A percentile compares a stretch with the other conserved stretches of the same genome.
phyloP scores from a whole-genome alignment of 2,113 vertebrate genomes.

The Eulemur macaco region DNA sequence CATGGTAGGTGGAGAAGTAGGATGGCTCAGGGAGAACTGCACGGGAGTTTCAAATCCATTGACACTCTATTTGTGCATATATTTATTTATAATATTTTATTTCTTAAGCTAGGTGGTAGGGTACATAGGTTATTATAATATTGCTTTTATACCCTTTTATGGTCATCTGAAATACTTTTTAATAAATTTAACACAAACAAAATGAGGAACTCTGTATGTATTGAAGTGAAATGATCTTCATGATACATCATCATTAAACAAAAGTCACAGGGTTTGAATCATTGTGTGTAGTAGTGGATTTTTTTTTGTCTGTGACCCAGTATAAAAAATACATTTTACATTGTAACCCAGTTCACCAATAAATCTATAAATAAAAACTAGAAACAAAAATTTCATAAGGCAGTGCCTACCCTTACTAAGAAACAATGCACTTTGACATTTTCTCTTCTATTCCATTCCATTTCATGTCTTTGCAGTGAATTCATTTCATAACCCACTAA shows the following conservation, averaged over 20 bases:
- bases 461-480: slow-evolving; percentile 3
- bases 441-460: background rate
- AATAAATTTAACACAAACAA: background rate
- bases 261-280: background rate
- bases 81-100: slow-evolving; percentile 4
- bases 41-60: background rate
- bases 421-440: background rate
- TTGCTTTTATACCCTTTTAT: background rate
- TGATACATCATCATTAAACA: slow-evolving; percentile 20
- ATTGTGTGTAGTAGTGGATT: background rate
- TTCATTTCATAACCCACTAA: background rate
- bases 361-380: slow-evolving; percentile 2
- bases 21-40: background rate
- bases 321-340: slow-evolving; percentile 22
- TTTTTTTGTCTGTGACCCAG: background rate
- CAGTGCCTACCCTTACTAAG: background rate
- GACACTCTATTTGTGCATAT: background rate
- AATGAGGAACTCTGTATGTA: background rate
- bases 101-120: background rate
- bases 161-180: background rate
- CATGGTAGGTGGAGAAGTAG: background rate
- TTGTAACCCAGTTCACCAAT: background rate
- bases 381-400: slow-evolving; percentile 3
- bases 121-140: background rate
- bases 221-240: slow-evolving; percentile 8